Base-by-base conservation (phyloP, 1,140 invertebrate species). In the Bombus waltoni region DNA sequence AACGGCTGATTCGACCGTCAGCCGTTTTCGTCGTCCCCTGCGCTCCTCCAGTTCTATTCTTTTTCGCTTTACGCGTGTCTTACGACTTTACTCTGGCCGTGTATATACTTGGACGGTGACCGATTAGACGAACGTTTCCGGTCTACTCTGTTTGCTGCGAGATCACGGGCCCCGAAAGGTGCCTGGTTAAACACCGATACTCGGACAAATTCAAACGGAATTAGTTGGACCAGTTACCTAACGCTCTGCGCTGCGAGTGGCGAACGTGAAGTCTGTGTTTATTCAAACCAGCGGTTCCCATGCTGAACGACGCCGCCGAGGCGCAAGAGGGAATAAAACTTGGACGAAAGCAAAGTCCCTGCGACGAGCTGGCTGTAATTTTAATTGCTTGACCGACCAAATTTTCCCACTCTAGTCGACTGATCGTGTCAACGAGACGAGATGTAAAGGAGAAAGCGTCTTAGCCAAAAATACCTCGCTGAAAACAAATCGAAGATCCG, bases 241-340 rank as follows among this genome's bases (percentile, higher is more conserved):
- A 25, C 59, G 59, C 9, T 62, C 59, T 62, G 3, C 28, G 3
- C 28, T 28, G 59, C 59, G 59, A n/a, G 59, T 59, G 57, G 57
- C 10, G 25, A 59, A 62, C 9, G 3, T n/a, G 11, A 62, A n/a
- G 59, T 62, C 28, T 62, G 10, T 62, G 59, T 62, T 62, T 81
- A 72, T 62, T 81, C 47, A 25, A 53, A 40, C 47, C 79, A 72
- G 18, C 53, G 79, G 68, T 72, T 72, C 68, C 47, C 79, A 72
- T 42, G 59, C 3, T 22, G n/a, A 35, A 6, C n/a, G n/a, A 62
- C 22, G 28, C 11, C 28, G 28, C 3, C 10, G 28, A 62, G 4
- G 1, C 10, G 28, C 8, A 10, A 10, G 25, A 11, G 4, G 6
- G 57, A 28, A 28, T 28, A 13, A n/a, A 11, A n/a, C 4, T n/a